Conservation (phyloP, 2,888 invertebrate species). For the Didymodactylos carnosus region DNA sequence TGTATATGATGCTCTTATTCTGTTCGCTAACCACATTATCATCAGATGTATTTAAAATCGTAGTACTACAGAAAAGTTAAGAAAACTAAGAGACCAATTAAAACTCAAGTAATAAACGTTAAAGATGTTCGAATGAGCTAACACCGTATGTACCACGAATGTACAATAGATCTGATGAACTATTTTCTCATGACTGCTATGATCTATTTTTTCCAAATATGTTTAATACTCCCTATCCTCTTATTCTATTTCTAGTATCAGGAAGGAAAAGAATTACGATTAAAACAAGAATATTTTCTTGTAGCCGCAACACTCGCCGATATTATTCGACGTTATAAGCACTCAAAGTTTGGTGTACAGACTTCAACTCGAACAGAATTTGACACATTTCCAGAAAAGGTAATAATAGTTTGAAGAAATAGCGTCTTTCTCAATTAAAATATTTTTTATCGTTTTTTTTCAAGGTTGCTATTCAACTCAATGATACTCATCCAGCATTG, state of each 20-base stretch:
- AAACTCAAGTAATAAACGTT: no score
- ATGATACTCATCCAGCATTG: slow-evolving; percentile 92
- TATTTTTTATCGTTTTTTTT: neutral
- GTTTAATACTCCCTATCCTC: neutral
- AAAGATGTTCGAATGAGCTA: no score
- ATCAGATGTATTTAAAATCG: no score
- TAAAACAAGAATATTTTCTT: slow-evolving; percentile 98
- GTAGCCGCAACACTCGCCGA: slow-evolving; percentile 88
- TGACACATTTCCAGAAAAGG: slow-evolving; percentile 68
- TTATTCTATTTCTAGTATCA: neutral
- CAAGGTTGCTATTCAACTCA: slow-evolving; percentile 67
- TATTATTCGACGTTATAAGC: slow-evolving; percentile 81
- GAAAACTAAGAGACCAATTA: no score
- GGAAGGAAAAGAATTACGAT: slow-evolving; percentile 86
- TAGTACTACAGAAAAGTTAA: no score
- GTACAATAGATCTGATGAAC: no score
- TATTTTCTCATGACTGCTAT: no score
- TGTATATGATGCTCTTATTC: no score
- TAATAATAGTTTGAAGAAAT: no score
- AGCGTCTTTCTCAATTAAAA: neutral
- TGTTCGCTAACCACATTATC: no score
- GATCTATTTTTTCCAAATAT: neutral
- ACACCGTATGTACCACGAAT: no score
- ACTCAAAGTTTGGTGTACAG: slow-evolving; percentile 65
- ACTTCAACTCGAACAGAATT: slow-evolving; percentile 66